Evolutionary conservation across 2,888 invertebrate species (phyloP).

Genomic region (Leucoptera coffeella): DNA sequence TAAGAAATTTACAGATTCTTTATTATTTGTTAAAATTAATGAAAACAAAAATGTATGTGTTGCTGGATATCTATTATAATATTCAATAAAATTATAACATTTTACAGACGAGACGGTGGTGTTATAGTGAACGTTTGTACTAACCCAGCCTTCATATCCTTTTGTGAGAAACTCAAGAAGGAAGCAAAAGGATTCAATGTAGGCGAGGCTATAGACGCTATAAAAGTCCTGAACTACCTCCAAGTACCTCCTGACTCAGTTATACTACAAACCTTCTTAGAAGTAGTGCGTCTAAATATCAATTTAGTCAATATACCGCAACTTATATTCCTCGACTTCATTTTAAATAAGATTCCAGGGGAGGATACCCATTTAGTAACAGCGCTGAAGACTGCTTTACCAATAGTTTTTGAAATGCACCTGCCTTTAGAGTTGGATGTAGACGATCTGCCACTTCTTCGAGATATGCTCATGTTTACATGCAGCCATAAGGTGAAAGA

Average conservation of each 20-base stretch:
- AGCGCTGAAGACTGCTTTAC: conserved; percentile 59
- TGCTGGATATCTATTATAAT: no score
- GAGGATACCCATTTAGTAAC: conserved; percentile 55
- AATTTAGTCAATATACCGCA: conserved; percentile 56
- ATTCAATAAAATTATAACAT: no score
- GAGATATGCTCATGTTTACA: conserved; percentile 49
- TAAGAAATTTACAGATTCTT: no score
- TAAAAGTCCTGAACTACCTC: conserved; percentile 53
- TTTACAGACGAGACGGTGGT: no score
- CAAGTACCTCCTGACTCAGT: conserved; percentile 51
- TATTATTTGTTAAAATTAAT: no score
- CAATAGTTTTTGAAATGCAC: conserved; percentile 61
- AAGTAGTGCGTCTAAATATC: conserved; percentile 55
- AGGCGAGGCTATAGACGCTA: conserved; percentile 50
- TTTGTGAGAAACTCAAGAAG: conserved; percentile 52
- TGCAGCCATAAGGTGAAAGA: conserved; percentile 41
- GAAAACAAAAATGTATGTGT: no score
- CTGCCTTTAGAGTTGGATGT: conserved; percentile 51
- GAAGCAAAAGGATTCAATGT: conserved; percentile 45
- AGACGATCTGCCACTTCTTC: conserved; percentile 39
- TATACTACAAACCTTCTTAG: conserved; percentile 57
- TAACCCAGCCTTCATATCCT: conserved; percentile 49
- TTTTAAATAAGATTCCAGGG: conserved; percentile 40
- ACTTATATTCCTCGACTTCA: conserved; percentile 56
- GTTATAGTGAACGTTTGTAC: no score